Conservation (phyloP, 2,888 invertebrate genomes). For the Drosophila neotestacea region DNA sequence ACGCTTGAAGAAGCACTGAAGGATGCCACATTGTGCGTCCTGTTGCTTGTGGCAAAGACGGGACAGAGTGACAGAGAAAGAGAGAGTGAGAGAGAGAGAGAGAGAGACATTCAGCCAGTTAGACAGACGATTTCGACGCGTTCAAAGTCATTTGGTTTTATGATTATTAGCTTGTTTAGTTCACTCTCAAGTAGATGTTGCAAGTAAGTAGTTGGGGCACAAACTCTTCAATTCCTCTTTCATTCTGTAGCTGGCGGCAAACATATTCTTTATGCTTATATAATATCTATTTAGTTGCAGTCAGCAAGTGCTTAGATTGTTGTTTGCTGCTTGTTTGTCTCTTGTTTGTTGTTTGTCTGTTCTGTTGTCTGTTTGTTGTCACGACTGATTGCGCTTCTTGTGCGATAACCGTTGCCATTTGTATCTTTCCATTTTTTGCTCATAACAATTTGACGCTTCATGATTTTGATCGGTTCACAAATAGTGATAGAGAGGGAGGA, state of each 20-base stretch:
- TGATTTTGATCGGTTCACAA: conserved; percentile 63
- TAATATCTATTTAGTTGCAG: conserved; percentile 78
- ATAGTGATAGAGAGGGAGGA: not conserved
- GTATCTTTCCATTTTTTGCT: conserved; percentile 66
- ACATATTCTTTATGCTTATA: conserved; percentile 80
- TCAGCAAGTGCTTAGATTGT: conserved; percentile 64
- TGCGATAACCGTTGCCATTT: conserved; percentile 72
- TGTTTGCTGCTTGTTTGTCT: conserved; percentile 64
- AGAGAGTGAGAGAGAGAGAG: conserved; percentile 3
- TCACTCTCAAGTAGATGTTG: conserved; percentile 61
- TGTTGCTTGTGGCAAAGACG: conserved; percentile 33
- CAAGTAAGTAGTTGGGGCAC: not conserved
- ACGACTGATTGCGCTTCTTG: conserved; percentile 74
- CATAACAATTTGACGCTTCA: conserved; percentile 81
- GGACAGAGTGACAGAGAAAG: conserved; percentile 27
- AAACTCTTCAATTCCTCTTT: conserved; percentile 27
- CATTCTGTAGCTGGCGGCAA: conserved; percentile 54
- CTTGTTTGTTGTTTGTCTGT: conserved; percentile 10
- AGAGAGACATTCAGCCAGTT: conserved; percentile 13
- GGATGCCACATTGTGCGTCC: conserved; percentile 35
- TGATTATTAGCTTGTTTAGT: conserved; percentile 84
- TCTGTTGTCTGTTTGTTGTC: conserved; percentile 34
- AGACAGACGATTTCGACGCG: conserved; percentile 59
- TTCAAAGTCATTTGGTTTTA: conserved; percentile 84
- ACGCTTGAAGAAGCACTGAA: conserved; percentile 26